Base-by-base conservation (phyloP, 92 coral and sea anemone genomes). In the Diadumene lineata region DNA sequence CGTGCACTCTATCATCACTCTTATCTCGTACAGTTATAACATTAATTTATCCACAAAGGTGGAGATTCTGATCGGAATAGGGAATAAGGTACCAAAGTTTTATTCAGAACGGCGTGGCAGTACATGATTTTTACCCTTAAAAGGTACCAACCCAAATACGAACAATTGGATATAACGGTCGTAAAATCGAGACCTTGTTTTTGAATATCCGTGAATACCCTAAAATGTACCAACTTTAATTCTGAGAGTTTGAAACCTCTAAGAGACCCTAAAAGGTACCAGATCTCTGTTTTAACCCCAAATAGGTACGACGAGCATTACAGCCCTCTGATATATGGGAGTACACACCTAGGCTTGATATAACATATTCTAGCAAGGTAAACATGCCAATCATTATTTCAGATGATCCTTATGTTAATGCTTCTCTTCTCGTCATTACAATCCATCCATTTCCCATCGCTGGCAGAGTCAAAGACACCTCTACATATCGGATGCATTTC, bases 401-500 rank as follows among this genome's bases (percentile, higher is more conserved):
- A 53, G 58, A 53, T 53, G 58, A 53, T 4, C 48, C 48, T 13
- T 4, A 6, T 4, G 13, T 38, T 4, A 6, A 4, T 38, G 48
- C 48, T 38, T 38, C 48, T 38, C 48, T 38, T 38, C 48, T 38
- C 6, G 6, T 38, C 48, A 6, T 38, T 38, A 38, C 48, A 38
- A 6, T 38, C 13, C 48, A 38, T 13, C 7, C 13, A 6, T 38
- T 13, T 38, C 7, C 48, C 48, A 38, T 25, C 64, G 4, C 30
- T 58, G 23, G 29, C 15, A 9, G 23, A 30, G 16, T 51, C 66
- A 17, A 86, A 86, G 62, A 61, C 26, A 22, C 81, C 87, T 1
- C 80, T 86, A 19, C 82, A 86, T 64, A 68, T 90, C 19, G 96
- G 96, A 53, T 85, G 83, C 15, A 86, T 90, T 76, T 87, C 96